These are phyloP conservation scores for Tenrec ecaudatus DNA, from an alignment of 2,113 vertebrate genomes.

Conservation along the genomic window DNA sequence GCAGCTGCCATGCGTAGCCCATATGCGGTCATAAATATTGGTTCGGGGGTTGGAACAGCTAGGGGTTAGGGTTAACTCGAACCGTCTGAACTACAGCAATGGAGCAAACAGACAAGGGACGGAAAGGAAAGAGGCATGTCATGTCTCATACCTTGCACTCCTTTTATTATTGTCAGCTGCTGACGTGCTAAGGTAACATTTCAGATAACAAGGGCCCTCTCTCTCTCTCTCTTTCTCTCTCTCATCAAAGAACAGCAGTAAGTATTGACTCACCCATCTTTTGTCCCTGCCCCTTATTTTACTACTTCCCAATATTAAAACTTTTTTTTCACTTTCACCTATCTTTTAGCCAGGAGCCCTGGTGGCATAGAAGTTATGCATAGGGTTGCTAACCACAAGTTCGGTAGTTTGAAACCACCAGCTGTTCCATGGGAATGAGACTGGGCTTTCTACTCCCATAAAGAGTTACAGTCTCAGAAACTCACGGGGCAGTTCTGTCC, in stretches of 20 bases:
- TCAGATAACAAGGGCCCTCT: conserved; percentile 24
- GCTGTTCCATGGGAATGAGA: too few species aligned
- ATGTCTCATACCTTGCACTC: conserved; percentile 62
- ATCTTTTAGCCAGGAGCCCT: neutral
- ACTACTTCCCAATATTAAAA: conserved; percentile 30
- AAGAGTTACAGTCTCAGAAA: too few species aligned
- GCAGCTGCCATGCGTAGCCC: conserved; percentile 82
- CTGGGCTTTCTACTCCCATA: too few species aligned
- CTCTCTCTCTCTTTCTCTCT: too few species aligned
- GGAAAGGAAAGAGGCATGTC: conserved; percentile 28
- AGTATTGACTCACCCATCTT: neutral
- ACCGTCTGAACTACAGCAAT: conserved; percentile 77
- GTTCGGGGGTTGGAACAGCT: conserved; percentile 78
- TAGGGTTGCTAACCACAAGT: too few species aligned
- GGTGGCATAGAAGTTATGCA: too few species aligned
- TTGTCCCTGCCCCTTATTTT: conserved; percentile 18
- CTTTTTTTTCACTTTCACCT: neutral
- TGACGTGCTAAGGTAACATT: conserved; percentile 65
- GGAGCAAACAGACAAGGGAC: conserved; percentile 66
- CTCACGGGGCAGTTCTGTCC: too few species aligned
- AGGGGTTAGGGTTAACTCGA: conserved; percentile 83
- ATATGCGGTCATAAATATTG: conserved; percentile 81
- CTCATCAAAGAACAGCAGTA: conserved; percentile 3
- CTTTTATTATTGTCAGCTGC: conserved; percentile 65
- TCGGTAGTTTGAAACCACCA: too few species aligned